These are phyloP conservation scores for Laothoe populi DNA, from an alignment of 2,888 invertebrate genomes.

Conservation along the genomic window DNA sequence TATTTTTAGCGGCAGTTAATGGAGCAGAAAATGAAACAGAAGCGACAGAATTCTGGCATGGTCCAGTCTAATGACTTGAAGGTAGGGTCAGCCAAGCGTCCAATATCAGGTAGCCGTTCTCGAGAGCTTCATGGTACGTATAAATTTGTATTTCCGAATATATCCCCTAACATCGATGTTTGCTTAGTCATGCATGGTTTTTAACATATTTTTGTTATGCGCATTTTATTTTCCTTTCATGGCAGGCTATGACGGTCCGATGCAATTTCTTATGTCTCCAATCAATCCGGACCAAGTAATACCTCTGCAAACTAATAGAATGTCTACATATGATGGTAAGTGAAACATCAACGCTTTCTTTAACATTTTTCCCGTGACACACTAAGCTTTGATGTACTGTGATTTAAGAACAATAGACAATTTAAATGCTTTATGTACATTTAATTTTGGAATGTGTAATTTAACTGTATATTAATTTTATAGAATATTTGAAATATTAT, in stretches of 20 bases:
- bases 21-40: constrained; percentile 95
- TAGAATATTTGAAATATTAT: no score
- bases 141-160: constrained; percentile 22
- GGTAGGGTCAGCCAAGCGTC: constrained; percentile 87
- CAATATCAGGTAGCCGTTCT: constrained; percentile 87
- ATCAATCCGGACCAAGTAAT: constrained; percentile 93
- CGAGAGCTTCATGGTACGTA: constrained; percentile 88
- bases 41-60: constrained; percentile 93
- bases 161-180: constrained; percentile 40
- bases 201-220: constrained; percentile 62
- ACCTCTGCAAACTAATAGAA: constrained; percentile 81
- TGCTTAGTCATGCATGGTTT: constrained; percentile 54
- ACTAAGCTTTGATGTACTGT: background rate
- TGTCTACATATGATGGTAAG: constrained; percentile 83
- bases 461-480: no score
- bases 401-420: background rate
- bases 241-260: constrained; percentile 93
- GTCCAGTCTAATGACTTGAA: constrained; percentile 94
- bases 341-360: constrained; percentile 33
- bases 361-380: constrained; percentile 16
- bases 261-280: constrained; percentile 93
- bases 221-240: constrained; percentile 62
- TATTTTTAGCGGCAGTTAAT: constrained; percentile 90
- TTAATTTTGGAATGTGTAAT: no score
- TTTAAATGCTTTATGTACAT: background rate